A percentile compares a stretch with the other conserved stretches of the same genome.
Evolutionary conservation across 2,888 invertebrate genomes (phyloP).

Genomic region (Chironomus tentans): DNA sequence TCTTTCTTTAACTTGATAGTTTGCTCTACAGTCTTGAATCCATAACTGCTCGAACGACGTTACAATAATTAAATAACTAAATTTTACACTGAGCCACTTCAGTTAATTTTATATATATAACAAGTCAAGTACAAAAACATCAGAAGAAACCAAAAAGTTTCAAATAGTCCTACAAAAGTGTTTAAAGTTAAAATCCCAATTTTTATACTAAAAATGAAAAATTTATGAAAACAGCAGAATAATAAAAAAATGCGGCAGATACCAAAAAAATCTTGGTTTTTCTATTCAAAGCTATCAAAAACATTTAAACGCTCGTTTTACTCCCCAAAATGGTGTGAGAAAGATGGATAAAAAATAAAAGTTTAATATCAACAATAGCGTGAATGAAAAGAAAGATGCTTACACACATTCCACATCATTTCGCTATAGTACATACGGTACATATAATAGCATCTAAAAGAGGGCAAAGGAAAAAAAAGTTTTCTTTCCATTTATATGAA

Average conservation of each 20-base stretch:
- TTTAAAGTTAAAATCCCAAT: not conserved
- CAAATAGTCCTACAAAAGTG: not conserved
- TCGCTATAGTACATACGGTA: not conserved
- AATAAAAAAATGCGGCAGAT: not conserved
- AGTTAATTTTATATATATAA: too few species aligned
- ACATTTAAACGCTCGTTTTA: constrained; percentile 22
- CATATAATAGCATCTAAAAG: not conserved
- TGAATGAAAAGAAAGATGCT: not conserved
- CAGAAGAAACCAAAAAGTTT: not conserved
- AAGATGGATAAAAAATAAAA: not conserved
- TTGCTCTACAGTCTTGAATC: too few species aligned
- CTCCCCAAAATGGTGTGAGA: constrained; percentile 5
- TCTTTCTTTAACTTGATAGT: too few species aligned
- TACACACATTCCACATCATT: not conserved
- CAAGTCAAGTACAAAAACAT: too few species aligned
- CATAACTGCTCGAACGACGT: too few species aligned
- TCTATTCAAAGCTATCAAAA: not conserved
- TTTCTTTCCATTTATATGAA: not conserved
- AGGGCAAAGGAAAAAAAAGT: not conserved
- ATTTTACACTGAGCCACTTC: too few species aligned
- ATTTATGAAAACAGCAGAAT: not conserved
- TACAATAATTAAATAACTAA: too few species aligned
- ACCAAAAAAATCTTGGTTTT: not conserved
- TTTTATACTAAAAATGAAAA: not conserved
- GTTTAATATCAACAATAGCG: not conserved